Base-by-base conservation (phyloP, 2,888 invertebrate genomes). In the Synanthedon andrenaeformis region DNA sequence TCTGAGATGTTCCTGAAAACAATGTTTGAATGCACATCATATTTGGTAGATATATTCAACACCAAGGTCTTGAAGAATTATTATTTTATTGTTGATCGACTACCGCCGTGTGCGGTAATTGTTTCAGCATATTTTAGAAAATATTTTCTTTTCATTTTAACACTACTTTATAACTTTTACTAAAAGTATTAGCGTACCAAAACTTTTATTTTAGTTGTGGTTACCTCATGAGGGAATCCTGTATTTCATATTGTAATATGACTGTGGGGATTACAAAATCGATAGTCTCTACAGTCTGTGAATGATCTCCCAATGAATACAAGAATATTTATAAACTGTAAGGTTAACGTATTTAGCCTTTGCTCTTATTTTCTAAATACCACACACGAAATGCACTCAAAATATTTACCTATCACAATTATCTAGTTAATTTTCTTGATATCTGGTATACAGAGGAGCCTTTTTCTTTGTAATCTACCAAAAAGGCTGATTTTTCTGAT, bases 141-240 rank as follows among this genome's bases (percentile, higher is more conserved):
- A 49, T 10, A 41, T 42, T 50, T 28, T 53, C 49, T 17, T 28
- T 35, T 17, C 5, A 14, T 6, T 41, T 17, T 48, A 23, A 49
- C 49, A 51, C 41, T 50, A 23, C 12, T 28, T 51, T 41, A 19
- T 11, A n/a, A 41, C 51, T 51, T 49, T 66, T 69, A 62, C 68
- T 73, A 70, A 77, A 82, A 85, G 84, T 85, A 86, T 85, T 85
- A 83, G 72, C 70, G 72, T 77, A 80, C 86, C 86, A 85, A 86
- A 84, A 78, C 78, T 74, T 77, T 71, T 76, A 74, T 79, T 75
- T 78, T 74, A 74, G 66, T 73, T 72, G 71, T 70, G 70, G 67
- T 72, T 49, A 49, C 12, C 49, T 12, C 45, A 6, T 45, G 13
- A 45, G 14, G 45, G 45, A 11, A 45, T 13, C 14, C 14, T 35